These are phyloP conservation scores for Nematostella vectensis DNA, from an alignment of 92 coral and sea anemone species.

Conservation along the genomic window DNA sequence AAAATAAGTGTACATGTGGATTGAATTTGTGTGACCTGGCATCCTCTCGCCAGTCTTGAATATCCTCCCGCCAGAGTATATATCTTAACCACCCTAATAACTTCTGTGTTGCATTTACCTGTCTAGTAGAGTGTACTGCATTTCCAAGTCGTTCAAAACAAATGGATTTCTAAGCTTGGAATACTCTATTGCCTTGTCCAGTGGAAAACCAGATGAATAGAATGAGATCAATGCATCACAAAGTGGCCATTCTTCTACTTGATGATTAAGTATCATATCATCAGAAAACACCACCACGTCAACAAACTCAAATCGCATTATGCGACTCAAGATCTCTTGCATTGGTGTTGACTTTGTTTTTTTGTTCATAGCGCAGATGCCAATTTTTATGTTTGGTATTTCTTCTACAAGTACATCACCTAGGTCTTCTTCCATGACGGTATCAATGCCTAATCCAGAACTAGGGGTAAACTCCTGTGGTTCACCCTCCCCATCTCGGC, in stretches of 20 bases:
- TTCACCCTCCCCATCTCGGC: background rate
- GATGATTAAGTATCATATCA: constrained; percentile 59
- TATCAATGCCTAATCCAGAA: constrained; percentile 2
- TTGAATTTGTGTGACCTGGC: no score
- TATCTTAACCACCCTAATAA: no score
- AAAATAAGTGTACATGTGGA: no score
- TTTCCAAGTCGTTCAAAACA: constrained; percentile 79
- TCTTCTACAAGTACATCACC: constrained; percentile 62
- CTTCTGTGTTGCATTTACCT: constrained; percentile 64
- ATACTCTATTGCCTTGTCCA: constrained; percentile 82
- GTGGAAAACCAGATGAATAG: constrained; percentile 91
- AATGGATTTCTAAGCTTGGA: constrained; percentile 83
- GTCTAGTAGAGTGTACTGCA: constrained; percentile 78
- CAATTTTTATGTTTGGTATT: constrained; percentile 76
- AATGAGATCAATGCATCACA: constrained; percentile 93
- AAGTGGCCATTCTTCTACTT: constrained; percentile 84
- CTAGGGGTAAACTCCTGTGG: background rate
- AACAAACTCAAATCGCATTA: constrained; percentile 66
- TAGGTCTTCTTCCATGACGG: constrained; percentile 27
- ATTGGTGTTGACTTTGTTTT: constrained; percentile 94
- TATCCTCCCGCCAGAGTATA: no score
- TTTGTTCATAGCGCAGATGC: constrained; percentile 95
- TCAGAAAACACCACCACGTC: constrained; percentile 78
- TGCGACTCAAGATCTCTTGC: constrained; percentile 87
- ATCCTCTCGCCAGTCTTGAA: no score